phyloP scores from a whole-genome alignment of 2,888 invertebrate genomes.

The Resseliella maxima region DNA sequence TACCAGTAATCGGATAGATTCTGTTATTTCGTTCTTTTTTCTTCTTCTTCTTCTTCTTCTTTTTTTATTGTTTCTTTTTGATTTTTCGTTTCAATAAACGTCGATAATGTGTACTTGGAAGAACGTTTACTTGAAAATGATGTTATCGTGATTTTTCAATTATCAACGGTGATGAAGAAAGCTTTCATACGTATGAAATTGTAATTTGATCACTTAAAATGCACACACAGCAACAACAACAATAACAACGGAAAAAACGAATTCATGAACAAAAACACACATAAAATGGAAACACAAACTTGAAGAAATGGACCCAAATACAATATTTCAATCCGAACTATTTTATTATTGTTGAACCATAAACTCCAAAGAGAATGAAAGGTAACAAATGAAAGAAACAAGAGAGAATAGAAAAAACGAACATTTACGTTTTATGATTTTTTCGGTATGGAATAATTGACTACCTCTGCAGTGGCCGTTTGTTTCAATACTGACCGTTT shows the following conservation, averaged over 20 bases:
- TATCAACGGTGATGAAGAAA: slow-evolving; percentile 31
- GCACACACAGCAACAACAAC: neutral
- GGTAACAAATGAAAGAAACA: neutral
- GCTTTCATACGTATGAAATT: neutral
- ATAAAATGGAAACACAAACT: neutral
- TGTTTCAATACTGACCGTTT: slow-evolving; percentile 31
- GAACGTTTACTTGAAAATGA: slow-evolving; percentile 9
- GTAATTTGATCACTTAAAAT: neutral
- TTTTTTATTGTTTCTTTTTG: neutral
- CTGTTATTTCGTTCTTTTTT: neutral
- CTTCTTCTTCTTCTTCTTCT: neutral
- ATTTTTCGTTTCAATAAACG: neutral
- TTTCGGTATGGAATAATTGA: neutral
- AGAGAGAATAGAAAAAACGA: neutral
- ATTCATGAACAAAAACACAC: neutral
- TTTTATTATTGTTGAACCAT: neutral
- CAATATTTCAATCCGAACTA: neutral
- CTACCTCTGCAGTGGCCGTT: slow-evolving; percentile 36
- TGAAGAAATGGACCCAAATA: neutral
- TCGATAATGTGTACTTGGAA: neutral
- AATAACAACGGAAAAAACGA: neutral
- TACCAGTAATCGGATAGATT: neutral
- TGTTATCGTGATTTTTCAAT: slow-evolving; percentile 39
- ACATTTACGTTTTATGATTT: neutral
- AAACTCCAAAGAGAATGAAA: neutral